Evolutionary conservation across 2,113 vertebrate genomes (phyloP), one percentile per base, ranked within the genome.

Genomic region (Pituophis catenifer): DNA sequence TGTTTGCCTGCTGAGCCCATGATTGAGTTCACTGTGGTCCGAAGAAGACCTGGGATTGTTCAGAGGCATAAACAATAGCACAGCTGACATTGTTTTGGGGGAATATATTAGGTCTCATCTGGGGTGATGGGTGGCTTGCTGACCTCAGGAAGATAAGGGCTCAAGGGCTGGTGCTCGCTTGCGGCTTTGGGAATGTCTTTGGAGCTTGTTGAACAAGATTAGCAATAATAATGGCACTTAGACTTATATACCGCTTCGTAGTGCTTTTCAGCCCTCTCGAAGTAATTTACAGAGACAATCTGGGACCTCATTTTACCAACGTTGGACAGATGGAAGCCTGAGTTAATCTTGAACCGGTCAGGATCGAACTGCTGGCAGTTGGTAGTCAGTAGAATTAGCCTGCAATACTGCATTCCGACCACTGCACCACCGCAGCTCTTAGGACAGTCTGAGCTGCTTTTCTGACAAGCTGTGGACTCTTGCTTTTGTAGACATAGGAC

Each of bases 401-500:
- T 58, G 57, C 57, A 23, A 23, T 58, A 23, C 19, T 24, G 23
- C 21, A 2, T 24, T 24, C 58, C 8, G 1, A 59, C 23, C 58
- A 24, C 21, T 59, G 58, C 0, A 0, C 58, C 58, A 59, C 23
- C 21, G 23, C 57, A 9, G 58, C 23, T 59, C 57, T 58, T 58
- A 23, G 7, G 57, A 58, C 21, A 58, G 57, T 58, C 57, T 23
- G 8, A 24, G 58, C 23, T 59, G 21, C 58, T 65, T 88, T 55
- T 10, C 26, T 48, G 59, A 0, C 24, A 19, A 62, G 21, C 44
- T 65, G 33, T 65, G 54, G 90, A 95, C 94, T 19, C 2, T 38
- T 58, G 94, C 23, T 52, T 52, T 11, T 94, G 95, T 95, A 95
- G 0, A 0, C 91, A 91, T 93, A 92, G 95, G 59, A 93, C 92